phyloP scores from a whole-genome alignment of 2,888 invertebrate genomes.

The Eristalis pertinax region DNA sequence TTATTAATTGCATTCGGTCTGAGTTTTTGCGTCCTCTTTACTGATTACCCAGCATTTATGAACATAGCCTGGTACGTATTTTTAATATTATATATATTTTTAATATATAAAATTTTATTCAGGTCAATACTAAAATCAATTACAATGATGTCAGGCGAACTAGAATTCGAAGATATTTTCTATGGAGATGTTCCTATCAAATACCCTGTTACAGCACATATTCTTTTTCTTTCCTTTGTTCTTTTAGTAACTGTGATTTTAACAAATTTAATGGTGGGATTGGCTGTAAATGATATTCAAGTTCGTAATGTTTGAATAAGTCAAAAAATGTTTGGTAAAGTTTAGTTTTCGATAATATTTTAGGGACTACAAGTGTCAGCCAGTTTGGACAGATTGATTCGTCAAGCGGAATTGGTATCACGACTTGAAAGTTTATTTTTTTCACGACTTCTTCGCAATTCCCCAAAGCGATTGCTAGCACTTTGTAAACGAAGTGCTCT shows the following conservation, averaged over 20 bases:
- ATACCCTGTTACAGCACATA: conserved; percentile 88
- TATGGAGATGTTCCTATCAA: conserved; percentile 84
- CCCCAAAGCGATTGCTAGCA: conserved; percentile 85
- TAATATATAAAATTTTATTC: too few species aligned
- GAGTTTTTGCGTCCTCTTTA: conserved; percentile 91
- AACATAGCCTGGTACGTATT: conserved; percentile 82
- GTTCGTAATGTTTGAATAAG: conserved; percentile 71
- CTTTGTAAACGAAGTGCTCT: conserved; percentile 88
- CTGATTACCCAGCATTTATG: conserved; percentile 87
- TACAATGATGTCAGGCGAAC: conserved; percentile 94
- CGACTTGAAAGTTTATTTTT: conserved; percentile 92
- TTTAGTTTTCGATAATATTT: neutral
- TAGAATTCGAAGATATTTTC: conserved; percentile 93
- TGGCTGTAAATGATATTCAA: conserved; percentile 92
- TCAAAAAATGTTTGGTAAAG: neutral
- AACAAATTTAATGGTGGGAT: conserved; percentile 91
- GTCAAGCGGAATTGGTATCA: conserved; percentile 91
- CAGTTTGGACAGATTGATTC: conserved; percentile 89
- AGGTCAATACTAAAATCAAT: conserved; percentile 87
- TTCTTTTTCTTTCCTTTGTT: conserved; percentile 89
- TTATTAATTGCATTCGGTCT: conserved; percentile 90
- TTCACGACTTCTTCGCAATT: conserved; percentile 87
- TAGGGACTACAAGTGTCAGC: conserved; percentile 89
- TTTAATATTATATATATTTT: too few species aligned
- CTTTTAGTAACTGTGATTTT: conserved; percentile 90